These are phyloP conservation scores for Tokudaia muenninki DNA, from an alignment of 2,797 vertebrate genomes.

Conservation along the genomic window DNA sequence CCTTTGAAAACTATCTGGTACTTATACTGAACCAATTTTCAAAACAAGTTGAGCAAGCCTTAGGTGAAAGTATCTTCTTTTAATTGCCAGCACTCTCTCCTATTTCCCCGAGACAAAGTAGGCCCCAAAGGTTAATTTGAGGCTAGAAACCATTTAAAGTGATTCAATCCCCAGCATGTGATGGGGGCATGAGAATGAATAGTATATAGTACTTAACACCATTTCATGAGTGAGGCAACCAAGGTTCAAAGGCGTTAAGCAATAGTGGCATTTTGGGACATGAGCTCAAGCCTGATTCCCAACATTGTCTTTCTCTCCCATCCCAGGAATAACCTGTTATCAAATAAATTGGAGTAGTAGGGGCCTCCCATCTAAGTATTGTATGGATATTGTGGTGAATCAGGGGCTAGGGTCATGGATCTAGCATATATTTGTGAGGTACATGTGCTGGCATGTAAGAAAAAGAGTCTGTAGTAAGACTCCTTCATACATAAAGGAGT, in stretches of 20 bases:
- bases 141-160: constrained; percentile 44
- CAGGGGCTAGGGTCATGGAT: not conserved
- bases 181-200: not conserved
- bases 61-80: constrained; percentile 43
- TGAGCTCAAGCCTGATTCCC: not conserved
- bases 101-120: constrained; percentile 24
- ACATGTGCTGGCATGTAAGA: not conserved
- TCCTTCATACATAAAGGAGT: not conserved
- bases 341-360: not conserved
- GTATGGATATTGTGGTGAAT: not conserved
- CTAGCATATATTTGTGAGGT: not conserved
- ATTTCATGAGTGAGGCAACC: not conserved
- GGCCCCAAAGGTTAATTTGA: constrained; percentile 38
- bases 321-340: not conserved
- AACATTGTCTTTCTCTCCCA: not conserved
- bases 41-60: constrained; percentile 28
- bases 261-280: not conserved
- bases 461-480: not conserved
- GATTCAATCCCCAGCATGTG: not conserved
- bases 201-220: not conserved
- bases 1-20: constrained; percentile 47
- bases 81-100: not conserved
- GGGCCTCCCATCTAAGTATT: not conserved
- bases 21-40: constrained; percentile 52
- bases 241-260: constrained; percentile 17